These are phyloP conservation scores for Xestia xanthographa DNA, from an alignment of 2,888 invertebrate genomes.

Conservation along the genomic window DNA sequence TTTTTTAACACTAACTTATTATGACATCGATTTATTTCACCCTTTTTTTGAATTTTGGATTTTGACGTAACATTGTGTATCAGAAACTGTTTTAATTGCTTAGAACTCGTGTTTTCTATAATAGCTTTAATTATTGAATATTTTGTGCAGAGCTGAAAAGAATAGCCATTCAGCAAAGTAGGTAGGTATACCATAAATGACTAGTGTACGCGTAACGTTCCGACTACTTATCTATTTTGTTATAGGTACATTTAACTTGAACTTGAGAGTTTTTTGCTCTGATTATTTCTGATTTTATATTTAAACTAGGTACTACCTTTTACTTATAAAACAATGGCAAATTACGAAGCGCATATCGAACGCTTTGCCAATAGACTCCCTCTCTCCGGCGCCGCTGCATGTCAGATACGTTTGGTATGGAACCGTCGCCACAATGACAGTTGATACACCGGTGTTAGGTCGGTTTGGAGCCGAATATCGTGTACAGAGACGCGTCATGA, in stretches of 20 bases:
- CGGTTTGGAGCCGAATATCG: slow-evolving; percentile 21
- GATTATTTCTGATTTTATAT: not conserved
- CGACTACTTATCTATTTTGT: not conserved
- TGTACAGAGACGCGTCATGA: not conserved
- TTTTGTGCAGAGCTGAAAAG: not conserved
- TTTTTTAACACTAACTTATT: not conserved
- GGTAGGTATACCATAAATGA: not conserved
- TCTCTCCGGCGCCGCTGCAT: slow-evolving; percentile 73
- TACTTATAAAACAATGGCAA: not conserved
- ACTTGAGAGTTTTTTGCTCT: not conserved
- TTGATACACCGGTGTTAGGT: slow-evolving; percentile 41
- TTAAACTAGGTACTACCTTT: not conserved
- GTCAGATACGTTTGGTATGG: slow-evolving; percentile 79
- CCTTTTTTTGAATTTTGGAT: not conserved
- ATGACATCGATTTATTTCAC: not conserved
- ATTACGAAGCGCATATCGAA: slow-evolving; percentile 31
- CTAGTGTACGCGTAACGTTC: too few species aligned
- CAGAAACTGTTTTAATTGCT: not conserved
- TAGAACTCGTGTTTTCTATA: not conserved
- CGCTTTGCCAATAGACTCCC: slow-evolving; percentile 34
- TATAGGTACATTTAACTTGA: not conserved
- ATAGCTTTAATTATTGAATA: not conserved
- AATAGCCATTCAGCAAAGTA: not conserved
- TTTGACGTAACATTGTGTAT: not conserved
- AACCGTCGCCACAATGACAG: slow-evolving; percentile 73